phyloP scores from a whole-genome alignment of 2,797 vertebrate species.

The Chiroxiphia lanceolata region DNA sequence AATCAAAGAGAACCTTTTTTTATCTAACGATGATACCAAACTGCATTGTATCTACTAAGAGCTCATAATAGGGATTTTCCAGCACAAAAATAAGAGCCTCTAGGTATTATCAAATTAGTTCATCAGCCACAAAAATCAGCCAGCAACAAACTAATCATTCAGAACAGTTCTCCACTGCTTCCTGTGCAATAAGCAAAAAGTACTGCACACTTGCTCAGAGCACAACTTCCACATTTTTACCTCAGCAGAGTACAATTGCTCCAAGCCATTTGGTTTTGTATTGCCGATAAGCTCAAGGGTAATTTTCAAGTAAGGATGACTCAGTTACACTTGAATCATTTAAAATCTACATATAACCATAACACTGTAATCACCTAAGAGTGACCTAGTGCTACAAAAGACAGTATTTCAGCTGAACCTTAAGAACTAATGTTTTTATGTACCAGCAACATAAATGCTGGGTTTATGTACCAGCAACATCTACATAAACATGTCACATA shows the following conservation, averaged over 20 bases:
- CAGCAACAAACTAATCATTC: not conserved
- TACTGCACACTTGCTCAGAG: not conserved
- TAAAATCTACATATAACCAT: not conserved
- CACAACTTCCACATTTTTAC: not conserved
- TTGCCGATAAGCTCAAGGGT: not conserved
- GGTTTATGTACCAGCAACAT: not conserved
- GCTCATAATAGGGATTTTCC: not conserved
- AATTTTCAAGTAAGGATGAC: not conserved
- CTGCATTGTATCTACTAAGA: not conserved
- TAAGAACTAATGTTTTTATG: not conserved
- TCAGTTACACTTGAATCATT: not conserved
- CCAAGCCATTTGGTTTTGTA: not conserved
- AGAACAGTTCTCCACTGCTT: not conserved
- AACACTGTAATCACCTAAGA: not conserved
- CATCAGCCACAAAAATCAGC: conserved; percentile 16
- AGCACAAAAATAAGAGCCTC: not conserved
- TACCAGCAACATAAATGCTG: not conserved
- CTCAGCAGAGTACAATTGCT: not conserved
- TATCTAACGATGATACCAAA: not conserved
- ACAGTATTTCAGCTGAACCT: not conserved
- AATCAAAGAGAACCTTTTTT: not conserved
- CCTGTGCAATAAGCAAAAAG: not conserved
- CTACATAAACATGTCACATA: not conserved
- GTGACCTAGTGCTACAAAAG: not conserved
- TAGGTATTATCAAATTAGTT: conserved; percentile 14